Base-by-base conservation (phyloP, 2,888 invertebrate genomes). In the Meghimatium bilineatum region DNA sequence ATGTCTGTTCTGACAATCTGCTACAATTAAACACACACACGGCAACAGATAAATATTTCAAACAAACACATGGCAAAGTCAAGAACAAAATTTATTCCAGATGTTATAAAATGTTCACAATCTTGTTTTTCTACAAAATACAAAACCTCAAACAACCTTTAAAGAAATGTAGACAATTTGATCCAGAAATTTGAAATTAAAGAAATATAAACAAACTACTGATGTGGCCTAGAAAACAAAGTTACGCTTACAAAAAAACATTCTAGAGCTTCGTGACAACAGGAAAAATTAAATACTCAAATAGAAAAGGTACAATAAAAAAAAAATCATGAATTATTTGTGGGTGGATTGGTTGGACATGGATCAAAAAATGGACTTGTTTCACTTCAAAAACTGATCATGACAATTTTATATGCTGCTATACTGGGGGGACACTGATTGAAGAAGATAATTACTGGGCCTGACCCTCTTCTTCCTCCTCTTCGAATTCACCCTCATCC, bases 401-500 rank as follows among this genome's bases (percentile, higher is more conserved):
- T n/a, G n/a, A 44, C 12, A 5, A 44, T 44, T 44, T 5, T 44
- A 44, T 44, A 44, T 44, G 44, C 44, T 44, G 44, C 44, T 44
- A 8, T 44, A 5, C 44, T 44, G 5, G 5, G 44, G 5, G 5
- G 44, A 44, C 44, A 44, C 44, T n/a, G n/a, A 44, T 44, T 44
- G 44, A 44, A 44, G 44, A 44, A 44, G 5, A 44, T 44, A 5
- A 44, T 63, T 63, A 63, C 60, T 63, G 60, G 8, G 60, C n/a
- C n/a, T 63, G 60, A n/a, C 60, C 97, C 67, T 93, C 93, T 80
- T 89, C 90, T 49, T 88, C 89, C 94, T 98, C 97, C 0, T 97
- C 97, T 92, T 98, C 97, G 83, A 96, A 97, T 94, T 89, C 89
- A 20, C 87, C 88, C 75, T 89, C 89, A 79, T 90, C 90, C 74